phyloP scores from a whole-genome alignment of 2,113 vertebrate genomes.

The Pygoscelis antarcticus region DNA sequence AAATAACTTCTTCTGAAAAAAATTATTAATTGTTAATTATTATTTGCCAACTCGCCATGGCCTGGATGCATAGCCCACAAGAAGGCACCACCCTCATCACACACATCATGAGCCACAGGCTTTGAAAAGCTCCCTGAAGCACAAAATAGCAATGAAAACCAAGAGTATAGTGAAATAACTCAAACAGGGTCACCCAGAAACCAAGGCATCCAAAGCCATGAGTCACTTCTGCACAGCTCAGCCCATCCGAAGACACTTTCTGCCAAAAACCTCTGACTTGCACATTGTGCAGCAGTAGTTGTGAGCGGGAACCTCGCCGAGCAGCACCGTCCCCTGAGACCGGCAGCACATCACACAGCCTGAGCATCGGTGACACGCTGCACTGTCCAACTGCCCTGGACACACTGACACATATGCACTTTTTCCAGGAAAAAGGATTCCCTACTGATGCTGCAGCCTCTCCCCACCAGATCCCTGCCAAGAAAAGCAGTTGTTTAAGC shows the following conservation, averaged over 20 bases:
- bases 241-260: neutral
- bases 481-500: neutral
- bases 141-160: neutral
- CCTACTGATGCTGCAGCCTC: neutral
- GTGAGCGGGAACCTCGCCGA: rapidly evolving
- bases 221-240: neutral
- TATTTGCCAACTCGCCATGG: neutral
- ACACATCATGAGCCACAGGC: neutral
- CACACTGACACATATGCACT: neutral
- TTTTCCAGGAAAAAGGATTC: neutral
- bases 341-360: neutral
- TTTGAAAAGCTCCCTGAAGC: neutral
- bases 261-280: neutral
- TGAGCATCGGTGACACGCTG: neutral
- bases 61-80: neutral
- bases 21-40: neutral
- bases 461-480: neutral
- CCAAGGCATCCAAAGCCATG: neutral
- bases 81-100: neutral
- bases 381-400: neutral
- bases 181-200: neutral
- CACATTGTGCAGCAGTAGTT: rapidly evolving
- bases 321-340: neutral
- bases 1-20: neutral
- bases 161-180: neutral